Percentiles rank a stretch among this genome's conserved stretches.
These are phyloP conservation scores for Sakesphorus luctuosus DNA, from an alignment of 2,113 vertebrate species.

Conservation along the genomic window DNA sequence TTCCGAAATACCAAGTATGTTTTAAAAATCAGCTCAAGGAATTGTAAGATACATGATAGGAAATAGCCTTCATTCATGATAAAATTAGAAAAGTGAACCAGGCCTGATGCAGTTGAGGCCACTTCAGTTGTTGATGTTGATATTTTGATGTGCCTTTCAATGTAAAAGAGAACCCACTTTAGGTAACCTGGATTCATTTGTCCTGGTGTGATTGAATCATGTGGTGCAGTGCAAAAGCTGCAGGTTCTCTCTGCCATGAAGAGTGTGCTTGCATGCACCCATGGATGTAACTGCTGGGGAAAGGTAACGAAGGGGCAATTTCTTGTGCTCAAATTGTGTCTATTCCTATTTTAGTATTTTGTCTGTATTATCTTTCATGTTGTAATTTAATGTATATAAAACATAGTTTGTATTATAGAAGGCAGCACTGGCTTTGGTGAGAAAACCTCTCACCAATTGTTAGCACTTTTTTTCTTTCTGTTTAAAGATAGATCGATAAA, in stretches of 20 bases:
- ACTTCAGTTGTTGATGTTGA: background rate
- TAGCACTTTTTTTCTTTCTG: background rate
- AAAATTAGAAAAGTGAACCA: background rate
- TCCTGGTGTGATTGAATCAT: background rate
- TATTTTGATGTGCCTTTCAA: background rate
- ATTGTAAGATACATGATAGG: background rate
- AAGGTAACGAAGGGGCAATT: background rate
- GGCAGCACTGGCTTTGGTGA: background rate
- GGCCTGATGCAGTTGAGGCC: background rate
- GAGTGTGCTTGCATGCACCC: background rate
- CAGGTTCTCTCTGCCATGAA: background rate
- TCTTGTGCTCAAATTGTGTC: background rate
- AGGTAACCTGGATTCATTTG: background rate
- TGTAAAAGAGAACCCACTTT: accelerated
- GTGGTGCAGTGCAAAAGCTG: accelerated
- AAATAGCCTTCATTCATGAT: background rate
- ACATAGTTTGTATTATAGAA: background rate
- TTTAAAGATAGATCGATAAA: background rate
- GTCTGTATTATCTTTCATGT: background rate
- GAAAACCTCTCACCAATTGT: background rate
- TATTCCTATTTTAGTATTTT: background rate
- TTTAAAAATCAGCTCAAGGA: background rate
- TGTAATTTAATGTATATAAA: background rate
- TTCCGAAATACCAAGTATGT: background rate
- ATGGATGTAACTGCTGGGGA: background rate